These are phyloP conservation scores for Procambarus virginalis DNA, from an alignment of 1,140 invertebrate species.

Conservation along the genomic window DNA sequence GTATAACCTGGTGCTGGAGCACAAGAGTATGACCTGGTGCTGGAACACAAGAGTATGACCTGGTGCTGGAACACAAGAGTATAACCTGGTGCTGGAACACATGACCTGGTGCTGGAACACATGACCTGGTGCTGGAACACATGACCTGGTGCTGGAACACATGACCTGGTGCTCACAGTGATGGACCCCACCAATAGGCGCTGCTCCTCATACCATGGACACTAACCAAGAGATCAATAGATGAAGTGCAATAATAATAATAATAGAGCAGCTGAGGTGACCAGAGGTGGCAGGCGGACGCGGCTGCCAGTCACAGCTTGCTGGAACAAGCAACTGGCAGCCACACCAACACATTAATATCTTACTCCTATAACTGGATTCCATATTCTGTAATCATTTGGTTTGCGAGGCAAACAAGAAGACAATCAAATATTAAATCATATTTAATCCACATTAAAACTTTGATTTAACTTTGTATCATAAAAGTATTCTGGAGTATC, in stretches of 20 bases:
- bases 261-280: background rate
- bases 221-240: background rate
- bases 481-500: background rate
- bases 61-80: no score
- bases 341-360: background rate
- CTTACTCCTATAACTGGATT: background rate
- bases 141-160: no score
- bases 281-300: background rate
- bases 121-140: no score
- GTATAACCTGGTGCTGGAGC: no score
- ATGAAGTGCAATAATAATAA: background rate
- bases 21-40: no score
- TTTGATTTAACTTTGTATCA: background rate
- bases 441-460: constrained; percentile 2
- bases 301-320: background rate
- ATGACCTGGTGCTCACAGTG: no score
- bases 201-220: background rate
- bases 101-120: no score
- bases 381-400: background rate
- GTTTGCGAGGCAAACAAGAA: background rate
- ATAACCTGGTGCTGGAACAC: no score
- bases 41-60: no score
- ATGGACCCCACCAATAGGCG: no score
- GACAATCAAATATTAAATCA: background rate
- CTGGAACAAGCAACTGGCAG: background rate